phyloP scores from a whole-genome alignment of 2,113 vertebrate species.

The Castor canadensis region DNA sequence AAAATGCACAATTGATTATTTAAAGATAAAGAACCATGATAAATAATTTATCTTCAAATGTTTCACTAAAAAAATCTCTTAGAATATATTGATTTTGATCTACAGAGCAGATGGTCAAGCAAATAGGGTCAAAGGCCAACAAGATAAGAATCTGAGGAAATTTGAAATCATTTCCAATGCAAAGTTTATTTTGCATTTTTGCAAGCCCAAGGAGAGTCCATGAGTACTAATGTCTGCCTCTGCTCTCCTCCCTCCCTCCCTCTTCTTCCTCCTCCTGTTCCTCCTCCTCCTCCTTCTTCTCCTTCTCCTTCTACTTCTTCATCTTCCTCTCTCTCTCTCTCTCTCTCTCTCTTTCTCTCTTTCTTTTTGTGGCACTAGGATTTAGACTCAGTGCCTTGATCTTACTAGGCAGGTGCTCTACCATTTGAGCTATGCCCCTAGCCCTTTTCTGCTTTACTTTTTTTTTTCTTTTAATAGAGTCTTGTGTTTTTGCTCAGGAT shows the following conservation, averaged over 20 bases:
- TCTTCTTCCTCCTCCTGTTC: too few species aligned
- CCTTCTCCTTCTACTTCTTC: too few species aligned
- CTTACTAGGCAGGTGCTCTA: too few species aligned
- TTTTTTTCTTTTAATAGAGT: too few species aligned
- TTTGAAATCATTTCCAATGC: not conserved
- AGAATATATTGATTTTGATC: not conserved
- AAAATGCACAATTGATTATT: not conserved
- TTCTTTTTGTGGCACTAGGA: too few species aligned
- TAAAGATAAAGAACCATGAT: not conserved
- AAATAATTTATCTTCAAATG: not conserved
- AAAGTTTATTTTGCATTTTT: not conserved
- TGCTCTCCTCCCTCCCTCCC: rapidly evolving
- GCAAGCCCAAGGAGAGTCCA: rapidly evolving
- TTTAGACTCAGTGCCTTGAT: too few species aligned
- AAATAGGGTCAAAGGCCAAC: not conserved
- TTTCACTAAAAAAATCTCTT: not conserved
- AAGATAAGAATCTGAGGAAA: not conserved
- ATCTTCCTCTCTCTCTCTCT: too few species aligned
- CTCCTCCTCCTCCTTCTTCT: too few species aligned
- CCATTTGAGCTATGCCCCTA: too few species aligned
- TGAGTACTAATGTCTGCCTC: not conserved
- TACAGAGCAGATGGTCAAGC: not conserved
- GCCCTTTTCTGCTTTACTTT: too few species aligned
- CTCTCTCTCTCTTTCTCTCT: too few species aligned
- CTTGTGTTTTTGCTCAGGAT: too few species aligned